phyloP scores from a whole-genome alignment of 2,113 vertebrate species.

The Cottus gobio region DNA sequence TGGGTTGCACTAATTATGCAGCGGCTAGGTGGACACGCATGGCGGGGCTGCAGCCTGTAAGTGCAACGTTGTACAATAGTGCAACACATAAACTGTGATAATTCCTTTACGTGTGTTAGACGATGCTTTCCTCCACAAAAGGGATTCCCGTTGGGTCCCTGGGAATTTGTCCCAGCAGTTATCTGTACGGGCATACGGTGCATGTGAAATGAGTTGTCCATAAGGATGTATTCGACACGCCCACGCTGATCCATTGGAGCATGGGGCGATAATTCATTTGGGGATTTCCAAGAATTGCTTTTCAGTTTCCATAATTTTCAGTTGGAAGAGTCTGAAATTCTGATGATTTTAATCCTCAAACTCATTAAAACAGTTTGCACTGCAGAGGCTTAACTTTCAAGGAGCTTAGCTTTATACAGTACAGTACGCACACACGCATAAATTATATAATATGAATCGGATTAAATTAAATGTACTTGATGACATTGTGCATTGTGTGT shows the following conservation, averaged over 20 bases:
- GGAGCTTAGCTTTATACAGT: conserved; percentile 49
- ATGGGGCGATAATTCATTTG: conserved; percentile 47
- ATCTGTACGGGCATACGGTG: conserved; percentile 6
- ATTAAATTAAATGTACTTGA: conserved; percentile 27
- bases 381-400: conserved; percentile 57
- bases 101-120: conserved; percentile 5
- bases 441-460: conserved; percentile 26
- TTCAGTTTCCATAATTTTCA: conserved; percentile 58
- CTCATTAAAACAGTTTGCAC: conserved; percentile 67
- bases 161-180: conserved; percentile 8
- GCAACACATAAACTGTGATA: background rate
- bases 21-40: conserved; percentile 35
- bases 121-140: conserved; percentile 19
- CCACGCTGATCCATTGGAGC: conserved; percentile 20
- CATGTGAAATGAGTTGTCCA: conserved; percentile 27
- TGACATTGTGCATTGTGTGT: background rate
- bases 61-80: conserved; percentile 5
- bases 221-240: conserved; percentile 27
- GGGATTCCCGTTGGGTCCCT: background rate
- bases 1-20: conserved; percentile 59
- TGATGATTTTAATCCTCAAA: conserved; percentile 70
- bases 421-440: conserved; percentile 16
- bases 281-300: conserved; percentile 66
- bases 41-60: background rate
- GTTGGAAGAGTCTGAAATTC: conserved; percentile 57